phyloP scores from a whole-genome alignment of 2,113 vertebrate species.

The Leptobrachium leishanense region DNA sequence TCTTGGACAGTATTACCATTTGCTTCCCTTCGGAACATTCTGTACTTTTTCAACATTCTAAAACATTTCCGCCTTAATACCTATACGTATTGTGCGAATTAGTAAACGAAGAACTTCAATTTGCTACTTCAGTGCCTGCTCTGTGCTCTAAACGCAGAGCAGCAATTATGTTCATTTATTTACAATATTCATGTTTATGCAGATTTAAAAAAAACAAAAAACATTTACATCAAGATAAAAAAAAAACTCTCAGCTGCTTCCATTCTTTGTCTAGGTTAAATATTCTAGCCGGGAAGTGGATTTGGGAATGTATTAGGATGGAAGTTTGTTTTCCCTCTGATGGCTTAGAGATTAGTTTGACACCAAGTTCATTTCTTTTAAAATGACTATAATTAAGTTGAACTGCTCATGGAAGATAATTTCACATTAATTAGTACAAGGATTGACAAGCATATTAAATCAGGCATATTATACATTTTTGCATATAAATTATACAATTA shows the following conservation, averaged over 20 bases:
- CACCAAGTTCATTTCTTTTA: slow-evolving; percentile 49
- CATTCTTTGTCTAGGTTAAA: slow-evolving; percentile 5
- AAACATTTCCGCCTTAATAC: too few relatives aligned
- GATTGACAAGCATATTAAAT: slow-evolving; percentile 56
- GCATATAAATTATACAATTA: slow-evolving; percentile 57
- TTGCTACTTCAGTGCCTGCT: too few relatives aligned
- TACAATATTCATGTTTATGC: background rate
- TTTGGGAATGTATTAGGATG: slow-evolving; percentile 40
- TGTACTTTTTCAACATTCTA: too few relatives aligned
- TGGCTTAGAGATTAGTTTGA: slow-evolving; percentile 47
- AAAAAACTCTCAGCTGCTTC: background rate
- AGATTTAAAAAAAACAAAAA: background rate
- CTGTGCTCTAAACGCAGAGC: too few relatives aligned
- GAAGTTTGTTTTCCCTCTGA: slow-evolving; percentile 45
- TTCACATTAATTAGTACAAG: slow-evolving; percentile 58
- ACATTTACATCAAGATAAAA: background rate
- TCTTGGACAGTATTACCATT: too few relatives aligned
- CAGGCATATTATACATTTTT: slow-evolving; percentile 53
- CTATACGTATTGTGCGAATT: too few relatives aligned
- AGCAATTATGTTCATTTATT: too few relatives aligned
- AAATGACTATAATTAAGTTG: slow-evolving; percentile 57
- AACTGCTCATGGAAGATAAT: slow-evolving; percentile 55
- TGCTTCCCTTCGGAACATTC: too few relatives aligned
- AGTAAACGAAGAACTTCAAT: too few relatives aligned
- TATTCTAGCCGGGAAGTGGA: background rate